phyloP scores from a whole-genome alignment of 2,888 invertebrate genomes.

The Allophyes oxyacanthae region DNA sequence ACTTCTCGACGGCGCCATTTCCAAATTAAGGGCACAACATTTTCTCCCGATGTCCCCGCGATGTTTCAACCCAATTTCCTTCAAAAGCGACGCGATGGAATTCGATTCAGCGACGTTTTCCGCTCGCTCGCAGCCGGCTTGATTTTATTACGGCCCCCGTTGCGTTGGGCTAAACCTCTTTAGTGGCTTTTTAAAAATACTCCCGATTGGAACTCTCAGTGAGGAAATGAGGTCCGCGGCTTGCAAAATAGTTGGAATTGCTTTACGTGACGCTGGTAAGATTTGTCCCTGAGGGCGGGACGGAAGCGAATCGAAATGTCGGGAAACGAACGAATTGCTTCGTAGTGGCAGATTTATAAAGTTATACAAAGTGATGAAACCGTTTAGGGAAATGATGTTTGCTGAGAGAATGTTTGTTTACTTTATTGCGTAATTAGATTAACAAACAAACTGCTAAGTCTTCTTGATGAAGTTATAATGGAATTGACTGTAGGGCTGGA shows the following conservation, averaged over 20 bases:
- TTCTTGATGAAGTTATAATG: no score
- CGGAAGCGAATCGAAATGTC: conserved; percentile 34
- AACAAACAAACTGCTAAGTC: no score
- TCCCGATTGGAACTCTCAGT: conserved; percentile 39
- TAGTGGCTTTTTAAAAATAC: conserved; percentile 60
- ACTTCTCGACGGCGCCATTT: conserved; percentile 12
- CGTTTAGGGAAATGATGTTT: conserved; percentile 5
- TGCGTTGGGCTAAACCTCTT: conserved; percentile 49
- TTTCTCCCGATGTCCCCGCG: conserved; percentile 44
- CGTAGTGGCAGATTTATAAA: conserved; percentile 44
- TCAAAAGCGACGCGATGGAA: conserved; percentile 61
- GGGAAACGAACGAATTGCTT: conserved; percentile 38
- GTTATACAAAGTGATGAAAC: conserved; percentile 25
- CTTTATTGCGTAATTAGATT: background rate
- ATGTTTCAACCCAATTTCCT: conserved; percentile 67
- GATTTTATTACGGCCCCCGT: conserved; percentile 63
- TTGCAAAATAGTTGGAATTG: conserved; percentile 55
- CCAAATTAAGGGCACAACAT: conserved; percentile 36
- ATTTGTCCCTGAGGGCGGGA: conserved; percentile 38
- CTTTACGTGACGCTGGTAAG: conserved; percentile 49
- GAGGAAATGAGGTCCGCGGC: conserved; percentile 55
- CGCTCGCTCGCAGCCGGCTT: conserved; percentile 59
- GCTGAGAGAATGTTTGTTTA: conserved; percentile 2
- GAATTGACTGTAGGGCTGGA: no score
- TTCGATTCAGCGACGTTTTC: conserved; percentile 66